Base-by-base conservation (phyloP, 2,113 vertebrate species). In the Anas platyrhynchos region DNA sequence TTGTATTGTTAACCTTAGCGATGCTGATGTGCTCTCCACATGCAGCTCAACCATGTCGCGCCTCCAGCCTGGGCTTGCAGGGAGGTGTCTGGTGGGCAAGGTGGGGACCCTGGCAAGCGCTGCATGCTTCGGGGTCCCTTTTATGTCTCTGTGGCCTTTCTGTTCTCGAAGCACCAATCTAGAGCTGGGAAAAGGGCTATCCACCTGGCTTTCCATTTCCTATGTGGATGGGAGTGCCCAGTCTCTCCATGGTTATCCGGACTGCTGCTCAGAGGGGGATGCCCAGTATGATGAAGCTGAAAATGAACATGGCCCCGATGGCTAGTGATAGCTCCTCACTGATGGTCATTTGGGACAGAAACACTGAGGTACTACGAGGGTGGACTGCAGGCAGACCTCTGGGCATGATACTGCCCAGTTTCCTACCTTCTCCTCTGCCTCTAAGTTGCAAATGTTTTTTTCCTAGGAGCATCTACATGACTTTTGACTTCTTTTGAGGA, bases 401-500 rank as follows among this genome's bases (percentile, higher is more conserved):
- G n/a, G 31, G 36, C 36, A 44, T 0, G 7, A 16, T 73, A 15
- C 15, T 75, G 15, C 7, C 31, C 16, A 16, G 7, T 65, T 75
- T 88, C 34, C 46, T 75, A 7, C 18, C 76, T 93, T 71, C 41
- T 67, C 15, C 13, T 84, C 65, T 89, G 55, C 29, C 20, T 46
- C 36, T 82, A n/a, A 54, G 74, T 50, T 27, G 17, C 50, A 79
- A 31, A 61, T 63, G n/a, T 15, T 66, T 83, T 66, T 80, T 91
- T 79, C 44, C 36, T 89, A 77, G 72, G 41, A 84, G 15, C 31
- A 44, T 50, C 41, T 61, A 27, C 16, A 9, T 46, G 52, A 4
- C 77, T 61, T 89, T 93, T 81, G 65, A 48, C 32, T 56, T 71
- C 41, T 16, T 16, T 56, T 74, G 74, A 87, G 69, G 44, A 89